phyloP scores from a whole-genome alignment of 2,888 invertebrate species.

The Oconnorella tubifera region DNA sequence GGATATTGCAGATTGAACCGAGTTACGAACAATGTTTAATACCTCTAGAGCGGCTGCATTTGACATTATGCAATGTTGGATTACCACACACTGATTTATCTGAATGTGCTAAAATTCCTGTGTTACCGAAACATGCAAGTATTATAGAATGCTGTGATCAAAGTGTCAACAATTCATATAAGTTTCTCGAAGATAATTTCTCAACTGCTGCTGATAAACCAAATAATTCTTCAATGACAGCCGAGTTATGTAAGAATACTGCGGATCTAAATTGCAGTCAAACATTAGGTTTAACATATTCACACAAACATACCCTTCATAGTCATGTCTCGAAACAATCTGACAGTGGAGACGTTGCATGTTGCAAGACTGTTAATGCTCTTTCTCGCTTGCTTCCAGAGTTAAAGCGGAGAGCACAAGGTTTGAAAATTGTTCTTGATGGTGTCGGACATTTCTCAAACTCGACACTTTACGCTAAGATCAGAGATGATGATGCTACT shows the following conservation, averaged over 20 bases:
- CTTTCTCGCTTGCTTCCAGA: not conserved
- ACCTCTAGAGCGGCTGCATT: constrained; percentile 1
- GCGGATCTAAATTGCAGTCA: not conserved
- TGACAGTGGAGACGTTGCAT: not conserved
- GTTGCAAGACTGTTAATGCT: not conserved
- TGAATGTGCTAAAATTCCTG: not conserved
- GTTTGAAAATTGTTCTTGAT: not conserved
- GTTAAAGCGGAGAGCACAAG: not conserved
- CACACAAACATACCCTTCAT: no score
- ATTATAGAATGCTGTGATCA: no score
- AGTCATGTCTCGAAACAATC: no score
- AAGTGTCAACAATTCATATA: no score
- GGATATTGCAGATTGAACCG: not conserved
- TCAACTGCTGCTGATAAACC: not conserved
- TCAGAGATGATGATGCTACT: not conserved
- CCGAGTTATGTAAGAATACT: no score
- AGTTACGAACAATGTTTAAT: not conserved
- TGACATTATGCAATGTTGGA: not conserved
- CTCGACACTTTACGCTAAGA: not conserved
- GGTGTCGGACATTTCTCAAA: not conserved
- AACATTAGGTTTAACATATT: no score
- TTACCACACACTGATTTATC: not conserved
- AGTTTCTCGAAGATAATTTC: no score
- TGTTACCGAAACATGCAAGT: not conserved
- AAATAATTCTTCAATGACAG: not conserved